Base-by-base conservation (phyloP, 2,888 invertebrate genomes). In the Drosophila anomelani region DNA sequence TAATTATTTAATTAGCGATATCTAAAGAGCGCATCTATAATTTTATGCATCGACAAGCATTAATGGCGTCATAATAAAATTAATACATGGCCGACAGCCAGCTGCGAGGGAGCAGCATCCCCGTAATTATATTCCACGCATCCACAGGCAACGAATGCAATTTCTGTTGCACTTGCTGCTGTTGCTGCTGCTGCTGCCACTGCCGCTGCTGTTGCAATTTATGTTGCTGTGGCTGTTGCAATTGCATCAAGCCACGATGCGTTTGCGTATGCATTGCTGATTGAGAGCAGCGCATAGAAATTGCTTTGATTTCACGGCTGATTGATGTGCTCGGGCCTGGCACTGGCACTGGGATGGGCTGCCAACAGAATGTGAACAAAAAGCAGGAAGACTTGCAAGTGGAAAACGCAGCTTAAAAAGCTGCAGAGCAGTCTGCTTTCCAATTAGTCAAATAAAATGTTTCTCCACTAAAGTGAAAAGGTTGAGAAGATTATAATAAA, bases 1-100 rank as follows among this genome's bases (percentile, higher is more conserved):
- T 86, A 89, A 89, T 90, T 86, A 86, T 90, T 88, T 90, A 90
- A 90, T 90, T 90, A 88, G 81, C 76, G 77, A 77, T 87, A 84
- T 88, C 81, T 86, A 84, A 77, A 89, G 80, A 73, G 81, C 69
- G 53, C 73, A 89, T 85, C 85, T 87, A 88, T 88, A 89, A 89
- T 89, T 89, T 86, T 80, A 88, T 78, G 90, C 90, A 81, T 86
- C 81, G 85, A 67, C 76, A 81, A 81, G 76, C 86, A 86, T 85
- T 83, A 83, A 79, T 84, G 79, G 76, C 77, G 79, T 68, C 76
- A 87, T 68, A 64, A 80, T 85, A 79, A 78, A 78, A 88, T 88
- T 85, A 85, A 88, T 85, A 77, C 85, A 66, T 57, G 70, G 69
- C 76, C 44, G 76, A 43, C 73, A 69, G 69, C 58, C 58, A 49